Conservation (phyloP, 2,888 invertebrate species). For the Ellobium chinense region DNA sequence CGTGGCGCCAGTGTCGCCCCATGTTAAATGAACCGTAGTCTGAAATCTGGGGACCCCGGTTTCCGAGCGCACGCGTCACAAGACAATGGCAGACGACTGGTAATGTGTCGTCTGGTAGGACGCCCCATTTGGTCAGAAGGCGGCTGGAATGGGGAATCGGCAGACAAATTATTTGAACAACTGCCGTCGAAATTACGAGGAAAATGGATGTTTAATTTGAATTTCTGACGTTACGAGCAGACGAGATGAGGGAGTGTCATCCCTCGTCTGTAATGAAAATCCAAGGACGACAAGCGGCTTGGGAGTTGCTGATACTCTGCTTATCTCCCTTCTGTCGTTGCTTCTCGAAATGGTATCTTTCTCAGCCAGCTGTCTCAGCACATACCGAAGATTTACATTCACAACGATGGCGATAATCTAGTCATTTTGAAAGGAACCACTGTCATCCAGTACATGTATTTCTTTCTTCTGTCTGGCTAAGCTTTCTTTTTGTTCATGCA, state of each 20-base stretch:
- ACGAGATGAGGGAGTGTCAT: not conserved
- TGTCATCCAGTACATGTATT: too few relatives aligned
- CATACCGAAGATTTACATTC: too few relatives aligned
- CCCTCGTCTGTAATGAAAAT: not conserved
- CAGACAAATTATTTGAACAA: conserved; percentile 21
- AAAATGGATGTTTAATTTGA: conserved; percentile 2
- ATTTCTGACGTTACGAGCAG: not conserved
- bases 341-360: too few relatives aligned
- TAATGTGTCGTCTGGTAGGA: not conserved
- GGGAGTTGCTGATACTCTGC: not conserved
- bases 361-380: too few relatives aligned
- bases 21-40: conserved; percentile 22
- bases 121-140: not conserved
- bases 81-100: conserved; percentile 6
- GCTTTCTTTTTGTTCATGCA: not conserved
- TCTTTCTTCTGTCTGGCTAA: not conserved
- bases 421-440: too few relatives aligned
- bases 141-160: not conserved
- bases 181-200: not conserved
- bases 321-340: not conserved
- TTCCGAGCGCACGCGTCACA: not conserved
- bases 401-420: too few relatives aligned
- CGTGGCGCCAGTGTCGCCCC: conserved; percentile 8
- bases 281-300: not conserved
- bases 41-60: not conserved